A percentile compares a stretch with the other conserved stretches of the same genome.
Evolutionary conservation across 2,888 invertebrate species (phyloP).

Genomic region (Volucella zonaria): DNA sequence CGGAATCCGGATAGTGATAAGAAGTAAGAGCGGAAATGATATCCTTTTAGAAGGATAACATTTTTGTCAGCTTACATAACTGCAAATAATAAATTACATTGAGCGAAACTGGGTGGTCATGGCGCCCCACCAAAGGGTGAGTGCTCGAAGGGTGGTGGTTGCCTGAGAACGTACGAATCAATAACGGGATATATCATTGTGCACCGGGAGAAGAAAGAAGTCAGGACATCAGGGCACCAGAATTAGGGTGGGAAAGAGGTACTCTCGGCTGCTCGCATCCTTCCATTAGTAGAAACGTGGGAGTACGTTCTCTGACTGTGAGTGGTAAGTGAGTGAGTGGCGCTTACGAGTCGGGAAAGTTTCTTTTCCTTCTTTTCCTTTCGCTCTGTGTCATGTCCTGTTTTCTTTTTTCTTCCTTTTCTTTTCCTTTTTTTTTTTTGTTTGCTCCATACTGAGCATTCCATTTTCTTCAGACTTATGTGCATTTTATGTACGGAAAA

Average conservation of each 20-base stretch:
- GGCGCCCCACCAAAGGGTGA: no score
- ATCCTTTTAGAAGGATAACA: slow-evolving; percentile 63
- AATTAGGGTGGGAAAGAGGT: slow-evolving; percentile 17
- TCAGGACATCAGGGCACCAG: slow-evolving; percentile 13
- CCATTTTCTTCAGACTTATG: slow-evolving; percentile 59
- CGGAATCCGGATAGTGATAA: slow-evolving; percentile 31
- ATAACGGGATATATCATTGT: slow-evolving; percentile 57
- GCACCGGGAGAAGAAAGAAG: slow-evolving; percentile 6
- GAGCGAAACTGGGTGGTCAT: not conserved
- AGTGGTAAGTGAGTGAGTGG: slow-evolving; percentile 49
- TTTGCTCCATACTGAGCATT: slow-evolving; percentile 30
- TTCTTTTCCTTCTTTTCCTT: slow-evolving; percentile 38
- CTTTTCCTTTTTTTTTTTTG: slow-evolving; percentile 6
- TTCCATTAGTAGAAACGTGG: slow-evolving; percentile 51
- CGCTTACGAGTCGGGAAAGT: slow-evolving; percentile 63
- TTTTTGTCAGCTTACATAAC: slow-evolving; percentile 73
- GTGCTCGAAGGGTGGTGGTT: not conserved
- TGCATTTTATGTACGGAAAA: slow-evolving; percentile 64
- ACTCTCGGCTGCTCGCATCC: not conserved
- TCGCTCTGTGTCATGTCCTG: slow-evolving; percentile 43
- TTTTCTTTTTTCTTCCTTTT: slow-evolving; percentile 36
- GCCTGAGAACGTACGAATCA: slow-evolving; percentile 57
- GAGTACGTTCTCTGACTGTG: slow-evolving; percentile 35
- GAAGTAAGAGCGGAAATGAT: slow-evolving; percentile 38
- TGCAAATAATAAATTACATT: slow-evolving; percentile 73